phyloP scores from a whole-genome alignment of 2,888 invertebrate genomes.

The Nasonovia ribisnigri region DNA sequence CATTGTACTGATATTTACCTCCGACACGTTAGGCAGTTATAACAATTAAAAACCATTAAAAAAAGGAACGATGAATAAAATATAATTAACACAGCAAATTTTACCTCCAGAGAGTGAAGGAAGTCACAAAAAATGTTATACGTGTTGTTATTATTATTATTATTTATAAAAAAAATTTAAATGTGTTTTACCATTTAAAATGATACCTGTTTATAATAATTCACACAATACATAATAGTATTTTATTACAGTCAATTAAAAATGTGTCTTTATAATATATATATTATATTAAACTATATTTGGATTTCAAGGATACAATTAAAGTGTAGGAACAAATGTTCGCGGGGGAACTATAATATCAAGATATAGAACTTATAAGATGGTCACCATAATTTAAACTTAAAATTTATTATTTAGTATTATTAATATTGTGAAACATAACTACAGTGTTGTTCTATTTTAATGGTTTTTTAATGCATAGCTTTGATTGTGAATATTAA shows the following conservation, averaged over 20 bases:
- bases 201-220: not conserved
- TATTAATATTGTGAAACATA: not conserved
- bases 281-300: not conserved
- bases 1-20: not conserved
- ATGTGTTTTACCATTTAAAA: not conserved
- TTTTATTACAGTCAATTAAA: not conserved
- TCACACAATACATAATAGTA: not conserved
- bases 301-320: not conserved
- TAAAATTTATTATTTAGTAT: not conserved
- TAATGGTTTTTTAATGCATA: not conserved
- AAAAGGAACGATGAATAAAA: not conserved
- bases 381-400: not conserved
- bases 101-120: not conserved
- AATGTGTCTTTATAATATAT: not conserved
- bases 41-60: not conserved
- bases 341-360: not conserved
- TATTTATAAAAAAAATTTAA: not conserved
- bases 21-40: not conserved
- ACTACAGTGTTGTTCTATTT: not conserved
- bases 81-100: not conserved
- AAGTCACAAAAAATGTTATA: not conserved
- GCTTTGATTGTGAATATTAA: not conserved
- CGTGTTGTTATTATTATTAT: not conserved
- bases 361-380: not conserved
- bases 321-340: not conserved